A percentile compares a stretch with the other conserved stretches of the same genome.
Evolutionary conservation across 2,113 vertebrate genomes (phyloP).

Genomic region (Cyphomyrus plagiostoma): DNA sequence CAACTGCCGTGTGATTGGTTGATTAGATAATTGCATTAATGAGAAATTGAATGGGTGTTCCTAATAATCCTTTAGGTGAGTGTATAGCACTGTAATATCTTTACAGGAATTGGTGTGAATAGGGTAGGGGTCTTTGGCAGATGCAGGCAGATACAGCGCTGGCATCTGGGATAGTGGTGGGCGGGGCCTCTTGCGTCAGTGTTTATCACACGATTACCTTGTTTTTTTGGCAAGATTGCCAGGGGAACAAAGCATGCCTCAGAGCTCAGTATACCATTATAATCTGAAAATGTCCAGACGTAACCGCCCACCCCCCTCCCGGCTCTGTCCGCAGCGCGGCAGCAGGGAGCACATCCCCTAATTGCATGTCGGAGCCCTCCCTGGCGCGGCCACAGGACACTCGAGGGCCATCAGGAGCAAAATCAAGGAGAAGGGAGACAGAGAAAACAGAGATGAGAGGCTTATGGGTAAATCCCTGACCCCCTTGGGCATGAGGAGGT

Average conservation of each 20-base stretch:
- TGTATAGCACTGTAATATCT: neutral
- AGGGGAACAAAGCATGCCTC: neutral
- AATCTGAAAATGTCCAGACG: neutral
- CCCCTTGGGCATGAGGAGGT: neutral
- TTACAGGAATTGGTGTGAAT: neutral
- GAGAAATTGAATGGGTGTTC: no score
- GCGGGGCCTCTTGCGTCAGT: neutral
- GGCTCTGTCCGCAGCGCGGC: neutral
- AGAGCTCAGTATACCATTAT: neutral
- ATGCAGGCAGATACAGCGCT: neutral
- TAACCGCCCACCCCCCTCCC: neutral
- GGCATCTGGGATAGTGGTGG: neutral
- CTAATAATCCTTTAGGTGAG: no score
- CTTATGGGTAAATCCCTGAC: neutral
- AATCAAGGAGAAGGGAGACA: neutral
- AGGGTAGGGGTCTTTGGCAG: neutral
- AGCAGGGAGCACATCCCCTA: neutral
- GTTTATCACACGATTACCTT: neutral
- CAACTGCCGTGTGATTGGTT: no score
- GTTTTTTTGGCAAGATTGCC: neutral
- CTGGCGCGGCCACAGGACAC: neutral
- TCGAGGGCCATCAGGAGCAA: neutral
- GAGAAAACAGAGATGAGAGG: neutral
- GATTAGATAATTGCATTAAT: no score
- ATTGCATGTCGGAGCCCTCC: neutral